phyloP scores from a whole-genome alignment of 2,113 vertebrate species.

The Alligator mississippiensis region DNA sequence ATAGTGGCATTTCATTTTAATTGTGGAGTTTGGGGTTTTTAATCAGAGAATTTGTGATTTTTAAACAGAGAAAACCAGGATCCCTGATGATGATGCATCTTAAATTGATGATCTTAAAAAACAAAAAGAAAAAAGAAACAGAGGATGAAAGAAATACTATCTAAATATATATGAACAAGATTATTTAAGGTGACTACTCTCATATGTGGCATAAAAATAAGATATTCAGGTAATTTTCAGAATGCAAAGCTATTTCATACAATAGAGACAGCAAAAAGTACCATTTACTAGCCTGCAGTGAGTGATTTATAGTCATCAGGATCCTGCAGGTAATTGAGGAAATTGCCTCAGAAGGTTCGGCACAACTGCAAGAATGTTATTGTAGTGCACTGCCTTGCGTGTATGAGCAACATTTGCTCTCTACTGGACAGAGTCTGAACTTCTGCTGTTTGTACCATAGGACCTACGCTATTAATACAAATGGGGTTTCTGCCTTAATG shows the following conservation, averaged over 20 bases:
- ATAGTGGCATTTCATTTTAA: too few relatives aligned
- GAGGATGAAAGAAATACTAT: conserved; percentile 60
- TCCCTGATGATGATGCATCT: conserved; percentile 40
- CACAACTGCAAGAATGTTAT: conserved; percentile 46
- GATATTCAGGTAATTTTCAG: conserved; percentile 75
- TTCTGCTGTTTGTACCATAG: conserved; percentile 44
- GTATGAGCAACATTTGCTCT: conserved; percentile 58
- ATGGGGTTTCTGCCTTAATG: neutral
- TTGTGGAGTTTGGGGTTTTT: too few relatives aligned
- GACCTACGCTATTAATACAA: neutral
- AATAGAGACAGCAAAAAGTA: conserved; percentile 60
- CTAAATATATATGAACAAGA: conserved; percentile 62
- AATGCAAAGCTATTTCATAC: conserved; percentile 69
- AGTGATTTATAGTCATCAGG: conserved; percentile 74
- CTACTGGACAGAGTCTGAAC: conserved; percentile 72
- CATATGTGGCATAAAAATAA: conserved; percentile 70
- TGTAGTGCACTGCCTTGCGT: neutral
- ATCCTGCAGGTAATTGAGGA: conserved; percentile 74
- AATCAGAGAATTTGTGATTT: neutral
- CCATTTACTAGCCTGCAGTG: conserved; percentile 70
- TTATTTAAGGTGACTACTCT: conserved; percentile 66
- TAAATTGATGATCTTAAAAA: conserved; percentile 50
- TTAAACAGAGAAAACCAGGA: conserved; percentile 23
- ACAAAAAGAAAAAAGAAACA: neutral
- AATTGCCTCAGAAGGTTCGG: conserved; percentile 63